Conservation (phyloP, 2,113 vertebrate genomes). For the Nyctibius bracteatus region DNA sequence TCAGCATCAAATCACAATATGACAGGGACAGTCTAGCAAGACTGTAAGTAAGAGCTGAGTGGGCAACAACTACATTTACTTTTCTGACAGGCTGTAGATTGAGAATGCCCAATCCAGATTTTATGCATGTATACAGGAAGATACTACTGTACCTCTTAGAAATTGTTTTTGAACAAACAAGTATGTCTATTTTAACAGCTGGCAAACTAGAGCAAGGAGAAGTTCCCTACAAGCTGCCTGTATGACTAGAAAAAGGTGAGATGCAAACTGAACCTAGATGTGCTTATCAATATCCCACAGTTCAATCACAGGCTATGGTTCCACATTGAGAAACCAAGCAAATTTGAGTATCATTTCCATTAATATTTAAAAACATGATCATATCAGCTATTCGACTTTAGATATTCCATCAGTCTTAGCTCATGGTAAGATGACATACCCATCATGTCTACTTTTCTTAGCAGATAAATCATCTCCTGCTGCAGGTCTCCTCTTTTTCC, state of each 20-base stretch:
- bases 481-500: slow-evolving; percentile 99
- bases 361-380: slow-evolving; percentile 1
- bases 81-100: background rate
- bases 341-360: slow-evolving; percentile 11
- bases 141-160: background rate
- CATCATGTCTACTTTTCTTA: slow-evolving; percentile 98
- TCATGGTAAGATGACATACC: slow-evolving; percentile 74
- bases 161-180: background rate
- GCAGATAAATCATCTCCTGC: slow-evolving; percentile 94
- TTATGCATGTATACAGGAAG: background rate
- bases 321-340: slow-evolving; percentile 10
- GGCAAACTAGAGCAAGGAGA: background rate
- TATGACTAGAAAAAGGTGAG: background rate
- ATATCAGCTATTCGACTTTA: slow-evolving; percentile 35
- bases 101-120: background rate
- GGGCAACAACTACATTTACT: background rate
- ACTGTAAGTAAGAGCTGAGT: background rate
- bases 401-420: slow-evolving; percentile 4
- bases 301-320: slow-evolving; percentile 1
- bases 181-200: background rate
- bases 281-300: background rate
- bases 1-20: background rate
- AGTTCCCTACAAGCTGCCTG: background rate
- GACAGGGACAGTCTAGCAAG: background rate
- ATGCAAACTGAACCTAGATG: background rate